Percentiles rank a stretch among this genome's conserved stretches.
These are phyloP conservation scores for Stratiomys singularior DNA, from an alignment of 2,888 invertebrate species.

Conservation along the genomic window DNA sequence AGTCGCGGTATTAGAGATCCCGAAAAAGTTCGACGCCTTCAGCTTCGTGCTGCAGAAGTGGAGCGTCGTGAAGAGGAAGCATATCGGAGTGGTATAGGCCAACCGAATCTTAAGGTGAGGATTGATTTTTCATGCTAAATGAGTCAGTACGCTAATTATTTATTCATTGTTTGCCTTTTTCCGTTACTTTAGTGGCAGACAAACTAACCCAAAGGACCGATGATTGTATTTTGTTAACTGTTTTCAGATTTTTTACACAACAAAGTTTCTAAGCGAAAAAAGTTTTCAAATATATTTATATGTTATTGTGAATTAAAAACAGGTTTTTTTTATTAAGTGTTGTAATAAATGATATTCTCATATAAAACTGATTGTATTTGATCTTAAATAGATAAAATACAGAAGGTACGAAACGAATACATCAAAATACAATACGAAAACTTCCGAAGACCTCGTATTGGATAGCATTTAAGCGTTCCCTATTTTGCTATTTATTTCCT, in stretches of 20 bases:
- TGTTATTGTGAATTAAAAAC: too few species aligned
- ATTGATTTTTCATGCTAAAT: background rate
- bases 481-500: too few species aligned
- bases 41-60: slow-evolving; percentile 70
- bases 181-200: slow-evolving; percentile 31
- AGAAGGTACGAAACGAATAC: too few species aligned
- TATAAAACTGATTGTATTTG: too few species aligned
- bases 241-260: background rate
- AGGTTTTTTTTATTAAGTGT: too few species aligned
- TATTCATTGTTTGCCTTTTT: background rate
- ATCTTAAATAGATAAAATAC: too few species aligned
- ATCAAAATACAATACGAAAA: too few species aligned
- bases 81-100: slow-evolving; percentile 57
- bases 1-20: slow-evolving; percentile 74
- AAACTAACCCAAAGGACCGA: background rate
- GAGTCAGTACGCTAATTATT: background rate
- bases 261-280: too few species aligned
- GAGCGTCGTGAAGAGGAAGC: slow-evolving; percentile 69
- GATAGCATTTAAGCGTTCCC: too few species aligned
- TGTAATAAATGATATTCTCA: too few species aligned
- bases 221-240: background rate
- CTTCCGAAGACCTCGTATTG: too few species aligned
- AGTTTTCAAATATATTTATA: too few species aligned
- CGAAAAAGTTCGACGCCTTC: slow-evolving; percentile 70
- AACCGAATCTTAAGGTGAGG: slow-evolving; percentile 55